A percentile compares a stretch with the other conserved stretches of the same genome.
Evolutionary conservation across 2,888 invertebrate species (phyloP).

Genomic region (Hedya salicella): DNA sequence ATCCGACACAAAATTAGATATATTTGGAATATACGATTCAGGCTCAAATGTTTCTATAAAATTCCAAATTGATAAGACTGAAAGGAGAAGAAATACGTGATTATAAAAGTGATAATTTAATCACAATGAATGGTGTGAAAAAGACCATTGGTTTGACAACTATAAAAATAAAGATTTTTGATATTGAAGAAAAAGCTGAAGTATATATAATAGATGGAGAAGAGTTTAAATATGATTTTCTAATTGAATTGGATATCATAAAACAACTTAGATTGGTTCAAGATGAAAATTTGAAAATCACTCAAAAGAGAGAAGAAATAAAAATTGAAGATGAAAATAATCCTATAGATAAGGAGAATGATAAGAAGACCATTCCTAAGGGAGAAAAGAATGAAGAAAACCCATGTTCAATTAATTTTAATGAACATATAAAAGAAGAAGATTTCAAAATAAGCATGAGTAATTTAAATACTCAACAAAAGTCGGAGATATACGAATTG

Average conservation of each 20-base stretch:
- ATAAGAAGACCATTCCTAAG: too few relatives aligned
- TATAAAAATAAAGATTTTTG: conserved; percentile 43
- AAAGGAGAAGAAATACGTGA: too few relatives aligned
- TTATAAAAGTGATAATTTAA: conserved; percentile 33
- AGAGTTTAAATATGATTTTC: conserved; percentile 34
- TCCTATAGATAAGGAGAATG: too few relatives aligned
- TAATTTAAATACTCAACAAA: too few relatives aligned
- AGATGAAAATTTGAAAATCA: conserved; percentile 35
- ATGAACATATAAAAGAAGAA: too few relatives aligned
- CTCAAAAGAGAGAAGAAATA: too few relatives aligned
- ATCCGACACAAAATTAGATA: conserved; percentile 31
- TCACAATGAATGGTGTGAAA: conserved; percentile 46
- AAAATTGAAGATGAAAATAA: too few relatives aligned
- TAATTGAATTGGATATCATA: conserved; percentile 23
- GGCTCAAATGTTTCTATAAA: conserved; percentile 42
- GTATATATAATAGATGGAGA: conserved; percentile 43
- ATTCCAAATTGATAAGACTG: conserved; percentile 33
- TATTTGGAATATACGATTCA: conserved; percentile 39
- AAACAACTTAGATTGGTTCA: conserved; percentile 31
- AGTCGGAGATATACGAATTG: conserved; percentile 43
- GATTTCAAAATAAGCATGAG: too few relatives aligned
- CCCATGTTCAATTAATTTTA: too few relatives aligned
- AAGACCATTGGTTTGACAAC: conserved; percentile 41
- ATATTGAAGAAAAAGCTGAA: conserved; percentile 43
- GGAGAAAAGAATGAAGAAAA: too few relatives aligned